Conservation (phyloP, 2,888 invertebrate species). For the Leptinotarsa haldemani region DNA sequence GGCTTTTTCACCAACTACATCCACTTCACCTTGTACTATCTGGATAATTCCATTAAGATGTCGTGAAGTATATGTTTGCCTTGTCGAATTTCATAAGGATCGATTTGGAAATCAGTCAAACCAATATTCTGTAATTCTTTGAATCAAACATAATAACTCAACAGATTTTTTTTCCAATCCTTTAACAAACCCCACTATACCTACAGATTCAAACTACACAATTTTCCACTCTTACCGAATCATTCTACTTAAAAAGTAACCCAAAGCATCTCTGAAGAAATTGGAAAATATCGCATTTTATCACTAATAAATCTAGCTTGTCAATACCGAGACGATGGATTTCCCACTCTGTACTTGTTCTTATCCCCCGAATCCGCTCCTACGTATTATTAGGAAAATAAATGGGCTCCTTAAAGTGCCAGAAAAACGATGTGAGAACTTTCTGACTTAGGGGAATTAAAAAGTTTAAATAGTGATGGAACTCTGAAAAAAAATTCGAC, state of each 20-base stretch:
- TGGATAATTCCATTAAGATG: too few relatives aligned
- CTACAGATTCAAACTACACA: too few relatives aligned
- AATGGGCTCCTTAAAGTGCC: constrained; percentile 3
- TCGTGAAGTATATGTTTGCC: too few relatives aligned
- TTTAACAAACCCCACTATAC: too few relatives aligned
- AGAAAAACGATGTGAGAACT: constrained; percentile 15
- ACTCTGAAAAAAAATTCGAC: neutral
- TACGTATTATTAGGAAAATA: constrained; percentile 9
- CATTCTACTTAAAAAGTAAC: neutral
- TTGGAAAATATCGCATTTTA: neutral
- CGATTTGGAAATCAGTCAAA: too few relatives aligned
- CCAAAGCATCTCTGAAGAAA: neutral
- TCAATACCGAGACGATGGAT: constrained; percentile 9
- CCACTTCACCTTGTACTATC: too few relatives aligned
- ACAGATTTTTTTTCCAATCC: too few relatives aligned
- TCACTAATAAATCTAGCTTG: constrained; percentile 1
- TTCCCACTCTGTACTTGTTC: constrained; percentile 1
- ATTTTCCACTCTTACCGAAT: too few relatives aligned
- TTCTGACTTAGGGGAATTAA: constrained; percentile 2
- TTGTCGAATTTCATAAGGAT: too few relatives aligned
- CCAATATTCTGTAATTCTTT: too few relatives aligned
- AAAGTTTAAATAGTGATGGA: constrained; percentile 14
- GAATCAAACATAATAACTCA: too few relatives aligned
- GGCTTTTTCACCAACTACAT: too few relatives aligned
- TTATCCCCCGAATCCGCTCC: neutral